Evolutionary conservation across 2,113 vertebrate genomes (phyloP).

Genomic region (Neodontobutis hainanensis): DNA sequence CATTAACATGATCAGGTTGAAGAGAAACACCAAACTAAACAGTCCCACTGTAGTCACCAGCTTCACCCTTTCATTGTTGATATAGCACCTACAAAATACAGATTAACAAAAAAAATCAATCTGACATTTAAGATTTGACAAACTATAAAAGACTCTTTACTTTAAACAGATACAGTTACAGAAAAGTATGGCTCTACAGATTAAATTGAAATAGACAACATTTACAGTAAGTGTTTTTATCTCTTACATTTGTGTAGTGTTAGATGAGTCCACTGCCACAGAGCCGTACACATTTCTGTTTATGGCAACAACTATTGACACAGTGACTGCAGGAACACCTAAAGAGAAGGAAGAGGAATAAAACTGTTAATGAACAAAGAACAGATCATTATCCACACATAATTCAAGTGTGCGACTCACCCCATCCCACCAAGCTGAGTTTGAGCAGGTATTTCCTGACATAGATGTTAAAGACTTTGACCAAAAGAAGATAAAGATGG

Average conservation of each 20-base stretch:
- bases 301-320: slow-evolving; percentile 40
- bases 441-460: slow-evolving; percentile 74
- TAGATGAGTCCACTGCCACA: background rate
- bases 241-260: slow-evolving; percentile 31
- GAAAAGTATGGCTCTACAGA: too few relatives aligned
- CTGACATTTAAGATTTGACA: too few relatives aligned
- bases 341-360: slow-evolving; percentile 15
- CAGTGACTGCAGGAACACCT: slow-evolving; percentile 64
- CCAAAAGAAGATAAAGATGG: slow-evolving; percentile 74
- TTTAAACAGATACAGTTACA: too few relatives aligned
- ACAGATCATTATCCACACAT: background rate
- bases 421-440: slow-evolving; percentile 72
- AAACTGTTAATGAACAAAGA: too few relatives aligned
- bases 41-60: slow-evolving; percentile 33
- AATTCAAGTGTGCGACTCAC: slow-evolving; percentile 49
- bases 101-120: too few relatives aligned
- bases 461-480: slow-evolving; percentile 77
- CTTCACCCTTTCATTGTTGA: slow-evolving; percentile 20
- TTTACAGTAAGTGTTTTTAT: too few relatives aligned
- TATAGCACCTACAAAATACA: slow-evolving; percentile 51
- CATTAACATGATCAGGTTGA: slow-evolving; percentile 34
- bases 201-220: too few relatives aligned
- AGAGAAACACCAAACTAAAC: slow-evolving; percentile 44
- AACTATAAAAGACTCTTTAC: too few relatives aligned
- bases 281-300: slow-evolving; percentile 23